Evolutionary conservation across 2,888 invertebrate genomes (phyloP).

Genomic region (Hermodice carunculata): DNA sequence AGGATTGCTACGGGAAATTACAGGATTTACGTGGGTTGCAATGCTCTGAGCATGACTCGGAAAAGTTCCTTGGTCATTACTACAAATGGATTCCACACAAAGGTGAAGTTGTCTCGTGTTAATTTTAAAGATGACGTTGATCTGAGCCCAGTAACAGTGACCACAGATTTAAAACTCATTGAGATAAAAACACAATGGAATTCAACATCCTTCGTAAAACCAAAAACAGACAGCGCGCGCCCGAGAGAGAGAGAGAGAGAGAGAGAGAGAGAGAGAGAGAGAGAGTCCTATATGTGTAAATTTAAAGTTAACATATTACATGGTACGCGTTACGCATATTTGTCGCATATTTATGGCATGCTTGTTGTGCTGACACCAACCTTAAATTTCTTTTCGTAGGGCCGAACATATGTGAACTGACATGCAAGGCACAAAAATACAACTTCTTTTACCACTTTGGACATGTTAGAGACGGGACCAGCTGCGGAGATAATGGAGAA

Average conservation of each 20-base stretch:
- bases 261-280: too few relatives aligned
- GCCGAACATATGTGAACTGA: slow-evolving; percentile 25
- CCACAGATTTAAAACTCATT: too few relatives aligned
- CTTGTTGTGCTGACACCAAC: background rate
- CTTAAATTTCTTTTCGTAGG: background rate
- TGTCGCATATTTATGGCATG: background rate
- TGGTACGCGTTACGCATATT: background rate
- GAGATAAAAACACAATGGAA: too few relatives aligned
- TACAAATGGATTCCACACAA: slow-evolving; percentile 21
- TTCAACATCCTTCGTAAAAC: too few relatives aligned
- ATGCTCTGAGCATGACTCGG: slow-evolving; percentile 13
- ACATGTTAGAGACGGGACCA: slow-evolving; percentile 22
- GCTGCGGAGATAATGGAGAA: slow-evolving; percentile 8
- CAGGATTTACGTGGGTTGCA: background rate
- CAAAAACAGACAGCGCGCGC: too few relatives aligned
- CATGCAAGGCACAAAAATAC: slow-evolving; percentile 22
- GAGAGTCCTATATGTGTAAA: too few relatives aligned
- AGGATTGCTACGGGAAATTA: background rate
- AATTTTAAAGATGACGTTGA: too few relatives aligned
- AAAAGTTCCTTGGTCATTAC: background rate
- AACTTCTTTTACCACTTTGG: slow-evolving; percentile 29
- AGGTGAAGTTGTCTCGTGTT: too few relatives aligned
- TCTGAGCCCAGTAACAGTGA: too few relatives aligned
- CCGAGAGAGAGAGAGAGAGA: too few relatives aligned
- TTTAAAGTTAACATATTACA: background rate